Evolutionary conservation across 2,113 vertebrate genomes (phyloP), one percentile per base, ranked within the genome.

Genomic region (Trogon surrucura): DNA sequence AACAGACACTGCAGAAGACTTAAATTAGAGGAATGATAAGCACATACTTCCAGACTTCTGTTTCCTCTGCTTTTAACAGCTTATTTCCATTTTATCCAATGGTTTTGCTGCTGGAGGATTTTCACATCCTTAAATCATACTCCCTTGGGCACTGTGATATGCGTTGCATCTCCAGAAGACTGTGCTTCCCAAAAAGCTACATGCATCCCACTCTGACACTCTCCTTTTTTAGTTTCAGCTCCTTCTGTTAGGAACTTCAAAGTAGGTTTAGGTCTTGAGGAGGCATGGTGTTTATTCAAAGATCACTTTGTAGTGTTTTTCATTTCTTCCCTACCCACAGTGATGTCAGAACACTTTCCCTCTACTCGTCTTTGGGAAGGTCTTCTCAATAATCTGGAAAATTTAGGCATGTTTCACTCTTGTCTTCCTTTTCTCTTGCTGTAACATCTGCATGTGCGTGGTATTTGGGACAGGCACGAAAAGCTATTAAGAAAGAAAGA

Each of bases 211-310:
- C 64, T 78, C 82, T 77, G 34, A 85, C 64, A 87, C 8, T 48
- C 7, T 77, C 36, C 22, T n/a, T 85, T 89, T 94, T 95, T 70
- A 91, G 58, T 78, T 80, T 80, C 75, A 91, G 56, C 32, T 88
- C 69, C 80, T 93, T 89, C 89, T 93, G 60, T 85, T 54, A 86
- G 34, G 64, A 80, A 53, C 44, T 86, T 89, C 34, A 73, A 62
- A 91, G 51, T 56, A 91, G 56, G 14, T 65, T 89, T 75, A 75
- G 17, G 45, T 80, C 80, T 84, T 91, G n/a, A 92, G 61, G 27
- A 83, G 30, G 29, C 11, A 23, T 7, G 9, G 6, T 60, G 13
- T 78, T 78, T 92, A 88, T 60, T 74, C 56, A 66, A 86, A 86
- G 47, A 86, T 58, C 30, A 36, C n/a, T 65, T 62, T 5, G 12